Evolutionary conservation across 2,888 invertebrate species (phyloP), one percentile per base, ranked within the genome.

Genomic region (Agonopterix arenella): DNA sequence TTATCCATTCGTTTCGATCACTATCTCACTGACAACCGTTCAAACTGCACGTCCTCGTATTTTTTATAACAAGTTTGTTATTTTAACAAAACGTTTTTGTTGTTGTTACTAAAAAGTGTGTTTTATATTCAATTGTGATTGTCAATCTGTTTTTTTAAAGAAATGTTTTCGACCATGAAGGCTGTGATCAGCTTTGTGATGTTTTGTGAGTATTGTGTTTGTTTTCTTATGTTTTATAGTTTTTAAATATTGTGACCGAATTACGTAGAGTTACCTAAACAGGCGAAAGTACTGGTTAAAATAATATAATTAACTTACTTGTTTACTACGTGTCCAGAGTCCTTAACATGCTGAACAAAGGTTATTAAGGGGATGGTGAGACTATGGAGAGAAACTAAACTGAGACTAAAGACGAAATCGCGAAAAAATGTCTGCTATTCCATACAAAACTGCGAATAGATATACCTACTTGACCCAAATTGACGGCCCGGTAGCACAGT

Each of bases 171-270:
- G 48, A 70, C 61, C 66, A 73, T 79, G 80, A 79, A 79, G 76
- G 69, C 59, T 59, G 61, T 68, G 10, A 44, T 75, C 52, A 61
- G 61, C 60, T 68, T 79, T 53, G 54, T 70, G 40, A 56, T 72
- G 55, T 48, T 77, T 52, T 55, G 81, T 81, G 68, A 78, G 81
- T 77, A 59, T 44, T 44, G 59, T 60, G 57, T 49, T 57, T 40
- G n/a, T 40, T 40, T 40, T 40, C n/a, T n/a, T 38, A 18, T 45
- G 18, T 45, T 9, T 4, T 45, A 11, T 18, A 3, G 13, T 45
- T n/a, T 16, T 46, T 18, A 18, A 18, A 18, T 4, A 18, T 18
- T 18, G 18, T 18, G 18, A 18, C 18, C 18, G 18, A 18, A 18
- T 18, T 18, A 18, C 13, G 1, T 13, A 13, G 13, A 13, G 13